Conservation (phyloP, 2,797 vertebrate species). For the Brachyrhaphis roseni region DNA sequence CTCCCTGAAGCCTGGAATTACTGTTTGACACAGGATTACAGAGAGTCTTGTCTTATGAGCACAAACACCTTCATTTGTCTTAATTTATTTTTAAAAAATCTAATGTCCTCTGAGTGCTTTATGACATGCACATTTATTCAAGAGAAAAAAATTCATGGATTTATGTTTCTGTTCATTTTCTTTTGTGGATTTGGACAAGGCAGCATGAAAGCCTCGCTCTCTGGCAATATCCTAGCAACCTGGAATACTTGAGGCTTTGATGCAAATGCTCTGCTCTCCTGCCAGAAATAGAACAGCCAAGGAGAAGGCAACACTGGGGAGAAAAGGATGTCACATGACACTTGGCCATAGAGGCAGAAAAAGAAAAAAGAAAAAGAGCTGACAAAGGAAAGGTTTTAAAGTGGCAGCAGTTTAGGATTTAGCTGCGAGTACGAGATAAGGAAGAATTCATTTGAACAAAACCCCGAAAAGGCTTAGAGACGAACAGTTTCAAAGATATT, state of each 20-base stretch:
- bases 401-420: conserved; percentile 24
- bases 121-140: conserved; percentile 24
- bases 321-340: conserved; percentile 57
- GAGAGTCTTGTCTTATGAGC: conserved; percentile 22
- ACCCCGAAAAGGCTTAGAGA: not conserved
- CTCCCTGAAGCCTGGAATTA: conserved; percentile 66
- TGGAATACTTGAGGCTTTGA: conserved; percentile 66
- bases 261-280: conserved; percentile 58
- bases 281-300: conserved; percentile 74
- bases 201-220: conserved; percentile 35
- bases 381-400: conserved; percentile 34
- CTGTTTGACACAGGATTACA: conserved; percentile 68
- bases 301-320: conserved; percentile 52
- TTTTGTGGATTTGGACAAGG: conserved; percentile 52
- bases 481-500: conserved; percentile 6
- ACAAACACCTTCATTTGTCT: not conserved
- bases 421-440: conserved; percentile 16
- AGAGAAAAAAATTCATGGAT: not conserved
- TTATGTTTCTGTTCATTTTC: too few species aligned
- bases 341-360: conserved; percentile 25
- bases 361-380: conserved; percentile 1
- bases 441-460: conserved; percentile 16
- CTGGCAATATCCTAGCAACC: conserved; percentile 75
- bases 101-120: conserved; percentile 21
- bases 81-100: conserved; percentile 1